Evolutionary conservation across 2,797 vertebrate species (phyloP).

Genomic region (Scyliorhinus canicula): DNA sequence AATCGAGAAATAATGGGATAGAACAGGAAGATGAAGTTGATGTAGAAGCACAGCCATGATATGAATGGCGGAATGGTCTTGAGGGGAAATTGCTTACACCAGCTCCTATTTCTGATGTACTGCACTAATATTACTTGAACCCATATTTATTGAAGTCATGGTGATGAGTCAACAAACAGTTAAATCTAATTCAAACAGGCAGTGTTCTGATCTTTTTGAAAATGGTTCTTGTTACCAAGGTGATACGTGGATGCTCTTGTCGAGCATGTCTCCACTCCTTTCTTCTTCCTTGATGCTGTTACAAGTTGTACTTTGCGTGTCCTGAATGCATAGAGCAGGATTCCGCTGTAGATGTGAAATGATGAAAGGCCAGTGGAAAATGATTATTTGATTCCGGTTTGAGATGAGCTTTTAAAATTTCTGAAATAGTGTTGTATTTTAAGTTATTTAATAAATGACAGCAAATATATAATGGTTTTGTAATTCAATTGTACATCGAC

Average conservation of each 20-base stretch:
- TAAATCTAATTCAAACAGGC: background rate
- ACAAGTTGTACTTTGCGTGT: background rate
- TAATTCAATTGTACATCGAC: background rate
- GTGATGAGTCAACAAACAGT: background rate
- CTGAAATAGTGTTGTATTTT: background rate
- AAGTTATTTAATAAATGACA: background rate
- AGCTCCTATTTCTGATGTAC: background rate
- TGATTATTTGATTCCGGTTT: background rate
- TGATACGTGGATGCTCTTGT: background rate
- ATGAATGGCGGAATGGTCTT: background rate
- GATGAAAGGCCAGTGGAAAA: background rate
- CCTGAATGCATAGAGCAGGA: background rate
- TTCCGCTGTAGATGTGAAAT: background rate
- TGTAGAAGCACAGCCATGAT: background rate
- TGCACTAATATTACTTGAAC: background rate
- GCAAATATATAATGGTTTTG: background rate
- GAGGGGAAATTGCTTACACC: background rate
- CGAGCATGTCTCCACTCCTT: background rate
- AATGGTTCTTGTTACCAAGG: background rate
- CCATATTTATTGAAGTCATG: background rate
- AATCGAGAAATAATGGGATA: background rate
- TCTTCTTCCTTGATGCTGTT: background rate
- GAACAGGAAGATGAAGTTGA: background rate
- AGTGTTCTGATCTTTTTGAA: background rate
- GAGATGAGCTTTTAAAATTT: background rate